These are phyloP conservation scores for Colossoma macropomum DNA, from an alignment of 2,113 vertebrate genomes.

Conservation along the genomic window DNA sequence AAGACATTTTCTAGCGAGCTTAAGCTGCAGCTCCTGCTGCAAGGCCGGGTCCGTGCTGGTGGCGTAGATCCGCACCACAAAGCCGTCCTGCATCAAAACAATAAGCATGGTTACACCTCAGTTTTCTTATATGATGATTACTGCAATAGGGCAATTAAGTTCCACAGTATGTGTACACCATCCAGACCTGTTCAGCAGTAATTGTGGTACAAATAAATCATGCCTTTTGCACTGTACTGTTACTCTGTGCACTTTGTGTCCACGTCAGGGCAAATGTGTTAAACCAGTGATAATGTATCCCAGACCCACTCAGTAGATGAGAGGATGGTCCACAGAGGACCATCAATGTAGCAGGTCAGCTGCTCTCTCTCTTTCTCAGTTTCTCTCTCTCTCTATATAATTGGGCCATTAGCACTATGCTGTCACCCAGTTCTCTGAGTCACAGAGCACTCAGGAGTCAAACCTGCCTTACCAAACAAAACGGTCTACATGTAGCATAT, in stretches of 20 bases:
- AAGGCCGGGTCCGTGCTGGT: slow-evolving; percentile 94
- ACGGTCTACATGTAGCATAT: not conserved
- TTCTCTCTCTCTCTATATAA: not conserved
- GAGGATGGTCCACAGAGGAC: not conserved
- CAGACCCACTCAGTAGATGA: not conserved
- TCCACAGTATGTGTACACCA: not conserved
- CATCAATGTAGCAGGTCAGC: not conserved
- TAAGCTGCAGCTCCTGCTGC: slow-evolving; percentile 97
- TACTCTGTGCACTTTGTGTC: not conserved
- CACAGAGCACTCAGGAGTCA: not conserved
- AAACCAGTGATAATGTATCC: slow-evolving; percentile 2
- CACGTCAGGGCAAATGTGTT: not conserved
- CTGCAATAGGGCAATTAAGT: not conserved
- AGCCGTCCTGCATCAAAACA: slow-evolving; percentile 85
- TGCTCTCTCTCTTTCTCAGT: not conserved
- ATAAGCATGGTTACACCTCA: not conserved
- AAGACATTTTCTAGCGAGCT: slow-evolving; percentile 97
- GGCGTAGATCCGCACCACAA: slow-evolving; percentile 97
- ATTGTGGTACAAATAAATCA: not conserved
- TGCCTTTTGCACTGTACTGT: not conserved
- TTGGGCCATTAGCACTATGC: not conserved
- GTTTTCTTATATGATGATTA: not conserved
- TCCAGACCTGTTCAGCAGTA: not conserved
- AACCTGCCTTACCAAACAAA: not conserved
- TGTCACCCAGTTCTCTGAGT: not conserved